Evolutionary conservation across 2,797 vertebrate species (phyloP).

Genomic region (Moxostoma hubbsi): DNA sequence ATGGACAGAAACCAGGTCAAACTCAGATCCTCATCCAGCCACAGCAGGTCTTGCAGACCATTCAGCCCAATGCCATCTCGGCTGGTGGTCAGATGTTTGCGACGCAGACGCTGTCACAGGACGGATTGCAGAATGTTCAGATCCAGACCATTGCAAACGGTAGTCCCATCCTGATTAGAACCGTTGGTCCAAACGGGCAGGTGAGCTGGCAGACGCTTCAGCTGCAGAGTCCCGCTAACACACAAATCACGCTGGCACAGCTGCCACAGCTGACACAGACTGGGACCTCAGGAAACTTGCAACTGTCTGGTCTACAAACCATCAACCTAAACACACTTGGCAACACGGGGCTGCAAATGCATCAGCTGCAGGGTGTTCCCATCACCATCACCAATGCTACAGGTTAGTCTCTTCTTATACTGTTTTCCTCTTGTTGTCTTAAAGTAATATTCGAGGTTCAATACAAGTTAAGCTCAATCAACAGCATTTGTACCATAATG

Average conservation of each 20-base stretch:
- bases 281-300: slow-evolving; percentile 85
- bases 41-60: slow-evolving; percentile 88
- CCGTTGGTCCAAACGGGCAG: slow-evolving; percentile 92
- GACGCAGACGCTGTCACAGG: slow-evolving; percentile 89
- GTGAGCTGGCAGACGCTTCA: slow-evolving; percentile 97
- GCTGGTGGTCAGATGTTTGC: slow-evolving; percentile 88
- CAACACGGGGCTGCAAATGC: slow-evolving; percentile 90
- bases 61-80: slow-evolving; percentile 85
- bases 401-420: slow-evolving; percentile 75
- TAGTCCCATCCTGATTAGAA: slow-evolving; percentile 91
- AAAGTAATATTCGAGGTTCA: too few species aligned
- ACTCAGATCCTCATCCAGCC: slow-evolving; percentile 93
- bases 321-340: slow-evolving; percentile 94
- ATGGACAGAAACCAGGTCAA: slow-evolving; percentile 73
- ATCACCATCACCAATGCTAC: slow-evolving; percentile 84
- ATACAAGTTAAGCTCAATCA: too few species aligned
- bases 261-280: slow-evolving; percentile 76
- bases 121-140: slow-evolving; percentile 90
- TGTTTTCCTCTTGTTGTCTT: too few species aligned
- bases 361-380: slow-evolving; percentile 92
- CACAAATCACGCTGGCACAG: slow-evolving; percentile 93
- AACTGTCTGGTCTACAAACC: slow-evolving; percentile 94
- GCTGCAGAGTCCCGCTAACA: slow-evolving; percentile 88
- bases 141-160: slow-evolving; percentile 89
- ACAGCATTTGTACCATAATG: too few species aligned